Percentiles rank a stretch among this genome's conserved stretches.
phyloP scores from a whole-genome alignment of 2,113 vertebrate species.

The Erythrocercus mccallii region DNA sequence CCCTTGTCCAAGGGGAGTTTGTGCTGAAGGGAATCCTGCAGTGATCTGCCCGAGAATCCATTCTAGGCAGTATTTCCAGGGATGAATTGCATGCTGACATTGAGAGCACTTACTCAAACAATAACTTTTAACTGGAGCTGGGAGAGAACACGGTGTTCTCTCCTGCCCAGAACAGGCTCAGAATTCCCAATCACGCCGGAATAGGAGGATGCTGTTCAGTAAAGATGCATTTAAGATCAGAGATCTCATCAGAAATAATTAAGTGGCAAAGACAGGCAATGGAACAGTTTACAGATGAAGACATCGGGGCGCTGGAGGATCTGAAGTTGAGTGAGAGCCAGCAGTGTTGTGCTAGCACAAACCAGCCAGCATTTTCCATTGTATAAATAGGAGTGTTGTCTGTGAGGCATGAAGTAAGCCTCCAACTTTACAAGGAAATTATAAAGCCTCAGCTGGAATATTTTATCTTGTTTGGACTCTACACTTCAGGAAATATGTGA shows the following conservation, averaged over 20 bases:
- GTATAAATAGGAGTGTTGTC: constrained; percentile 8
- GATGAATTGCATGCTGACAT: neutral
- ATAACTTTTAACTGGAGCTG: constrained; percentile 1
- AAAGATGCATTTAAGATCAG: neutral
- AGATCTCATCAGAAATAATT: neutral
- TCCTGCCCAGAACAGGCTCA: neutral
- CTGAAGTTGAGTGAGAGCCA: neutral
- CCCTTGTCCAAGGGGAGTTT: neutral
- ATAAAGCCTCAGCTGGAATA: constrained; percentile 42
- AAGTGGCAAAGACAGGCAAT: constrained; percentile 4
- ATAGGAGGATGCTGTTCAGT: neutral
- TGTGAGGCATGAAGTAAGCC: constrained; percentile 12
- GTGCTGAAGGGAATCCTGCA: neutral
- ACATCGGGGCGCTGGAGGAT: neutral
- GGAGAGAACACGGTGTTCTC: neutral
- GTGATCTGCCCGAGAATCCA: neutral
- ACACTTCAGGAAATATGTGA: neutral
- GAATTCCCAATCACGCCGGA: neutral
- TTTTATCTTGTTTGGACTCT: constrained; percentile 33
- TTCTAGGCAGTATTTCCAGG: neutral
- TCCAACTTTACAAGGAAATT: constrained; percentile 32
- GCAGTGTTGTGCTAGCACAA: neutral
- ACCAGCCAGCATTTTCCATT: constrained; percentile 26
- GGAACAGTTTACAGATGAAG: constrained; percentile 5
- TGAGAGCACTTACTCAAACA: neutral